Evolutionary conservation across 2,797 vertebrate species (phyloP).

Genomic region (Bradypus variegatus): DNA sequence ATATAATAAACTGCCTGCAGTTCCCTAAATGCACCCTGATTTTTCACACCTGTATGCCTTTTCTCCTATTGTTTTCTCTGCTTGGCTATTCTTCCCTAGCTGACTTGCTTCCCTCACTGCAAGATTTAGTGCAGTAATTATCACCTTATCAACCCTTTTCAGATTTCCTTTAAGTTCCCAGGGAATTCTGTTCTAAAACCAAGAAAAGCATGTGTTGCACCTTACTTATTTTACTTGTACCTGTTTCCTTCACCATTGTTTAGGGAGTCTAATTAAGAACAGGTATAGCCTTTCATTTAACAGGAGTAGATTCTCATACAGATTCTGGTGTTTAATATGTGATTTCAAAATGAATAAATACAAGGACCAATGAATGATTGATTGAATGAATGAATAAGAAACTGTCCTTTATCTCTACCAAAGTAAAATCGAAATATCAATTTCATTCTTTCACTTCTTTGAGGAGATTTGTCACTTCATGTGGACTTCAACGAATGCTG

Average conservation of each 20-base stretch:
- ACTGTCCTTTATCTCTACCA: neutral
- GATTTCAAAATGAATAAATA: neutral
- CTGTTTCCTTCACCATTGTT: neutral
- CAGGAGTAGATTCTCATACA: neutral
- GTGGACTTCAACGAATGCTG: neutral
- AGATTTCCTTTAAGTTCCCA: slow-evolving; percentile 13
- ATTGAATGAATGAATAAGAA: neutral
- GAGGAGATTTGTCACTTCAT: neutral
- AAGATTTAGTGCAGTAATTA: neutral
- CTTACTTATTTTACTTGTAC: neutral
- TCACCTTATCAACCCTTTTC: neutral
- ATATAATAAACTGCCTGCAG: neutral
- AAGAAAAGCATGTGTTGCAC: neutral
- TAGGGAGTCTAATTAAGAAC: neutral
- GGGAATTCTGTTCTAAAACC: neutral
- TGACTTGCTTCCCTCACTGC: neutral
- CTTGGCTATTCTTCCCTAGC: neutral
- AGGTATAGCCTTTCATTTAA: neutral
- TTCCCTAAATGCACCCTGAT: neutral
- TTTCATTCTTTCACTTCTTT: neutral
- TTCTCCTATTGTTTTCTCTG: neutral
- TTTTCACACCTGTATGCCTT: neutral
- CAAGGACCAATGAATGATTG: neutral
- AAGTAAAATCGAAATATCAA: neutral
- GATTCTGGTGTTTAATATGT: neutral